Conservation (phyloP, 2,888 invertebrate species). For the Cheilosia variabilis region DNA sequence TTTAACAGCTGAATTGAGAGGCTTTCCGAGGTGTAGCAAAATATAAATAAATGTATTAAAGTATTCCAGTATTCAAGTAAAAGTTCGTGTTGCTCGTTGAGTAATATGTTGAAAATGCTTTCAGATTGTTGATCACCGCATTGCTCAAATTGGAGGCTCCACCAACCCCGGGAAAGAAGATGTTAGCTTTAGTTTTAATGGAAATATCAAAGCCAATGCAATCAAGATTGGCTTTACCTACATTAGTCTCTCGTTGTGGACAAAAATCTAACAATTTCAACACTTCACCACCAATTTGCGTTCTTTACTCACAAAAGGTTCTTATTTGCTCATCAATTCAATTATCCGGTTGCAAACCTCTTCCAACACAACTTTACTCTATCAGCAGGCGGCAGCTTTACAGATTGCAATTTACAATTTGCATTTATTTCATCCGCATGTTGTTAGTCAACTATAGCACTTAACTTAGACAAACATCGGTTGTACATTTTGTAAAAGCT, state of each 20-base stretch:
- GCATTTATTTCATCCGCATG: slow-evolving; percentile 9
- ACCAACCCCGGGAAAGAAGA: no score
- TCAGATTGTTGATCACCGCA: no score
- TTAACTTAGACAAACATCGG: slow-evolving; percentile 19
- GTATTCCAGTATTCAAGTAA: no score
- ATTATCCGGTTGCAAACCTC: not conserved
- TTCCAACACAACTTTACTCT: not conserved
- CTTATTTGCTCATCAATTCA: not conserved
- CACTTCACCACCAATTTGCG: not conserved
- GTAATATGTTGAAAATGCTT: no score
- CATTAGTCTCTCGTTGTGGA: not conserved
- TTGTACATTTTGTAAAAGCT: slow-evolving; percentile 35
- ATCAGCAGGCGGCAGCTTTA: not conserved
- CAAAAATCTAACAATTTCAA: not conserved
- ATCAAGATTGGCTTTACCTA: no score
- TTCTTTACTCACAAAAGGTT: not conserved
- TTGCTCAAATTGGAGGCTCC: no score
- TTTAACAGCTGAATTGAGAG: no score
- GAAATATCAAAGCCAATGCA: no score
- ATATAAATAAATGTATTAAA: no score
- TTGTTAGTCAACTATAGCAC: slow-evolving; percentile 10
- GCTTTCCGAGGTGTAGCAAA: no score
- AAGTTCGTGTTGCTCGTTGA: no score
- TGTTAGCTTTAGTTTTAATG: no score
- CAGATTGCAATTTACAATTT: slow-evolving; percentile 40